Percentiles rank a stretch among this genome's conserved stretches.
phyloP scores from a whole-genome alignment of 1,140 invertebrate species.

The Calliopsis andreniformis region DNA sequence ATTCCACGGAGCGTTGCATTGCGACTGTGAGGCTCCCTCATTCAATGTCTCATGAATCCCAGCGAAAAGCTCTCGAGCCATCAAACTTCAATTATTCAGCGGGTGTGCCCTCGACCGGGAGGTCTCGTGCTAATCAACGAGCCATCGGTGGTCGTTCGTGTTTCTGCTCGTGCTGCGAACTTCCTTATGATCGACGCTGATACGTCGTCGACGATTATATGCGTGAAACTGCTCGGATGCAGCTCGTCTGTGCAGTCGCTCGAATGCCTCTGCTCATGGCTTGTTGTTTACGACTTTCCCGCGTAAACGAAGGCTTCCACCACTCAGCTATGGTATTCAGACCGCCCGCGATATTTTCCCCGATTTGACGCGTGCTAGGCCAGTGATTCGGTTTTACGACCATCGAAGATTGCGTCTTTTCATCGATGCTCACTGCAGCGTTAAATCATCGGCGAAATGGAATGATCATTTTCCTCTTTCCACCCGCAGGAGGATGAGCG shows the following conservation, averaged over 20 bases:
- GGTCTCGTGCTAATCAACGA: slow-evolving; percentile 41
- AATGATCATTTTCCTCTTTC: neutral
- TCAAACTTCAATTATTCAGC: slow-evolving; percentile 5
- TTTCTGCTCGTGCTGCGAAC: slow-evolving; percentile 37
- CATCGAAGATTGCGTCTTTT: slow-evolving; percentile 8
- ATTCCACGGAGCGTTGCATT: slow-evolving; percentile 1
- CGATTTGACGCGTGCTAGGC: neutral
- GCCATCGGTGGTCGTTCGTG: slow-evolving; percentile 3
- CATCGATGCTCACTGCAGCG: neutral
- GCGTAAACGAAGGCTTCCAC: slow-evolving; percentile 43
- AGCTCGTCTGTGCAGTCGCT: slow-evolving; percentile 3
- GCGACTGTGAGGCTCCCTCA: neutral
- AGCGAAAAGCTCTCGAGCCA: slow-evolving; percentile 23
- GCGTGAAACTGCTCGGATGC: slow-evolving; percentile 25
- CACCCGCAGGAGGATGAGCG: neutral
- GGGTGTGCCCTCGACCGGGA: slow-evolving; percentile 12
- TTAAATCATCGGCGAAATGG: slow-evolving; percentile 29
- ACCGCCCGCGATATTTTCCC: slow-evolving; percentile 17
- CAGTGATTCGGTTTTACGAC: slow-evolving; percentile 20
- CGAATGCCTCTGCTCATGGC: slow-evolving; percentile 7
- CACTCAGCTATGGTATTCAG: slow-evolving; percentile 2
- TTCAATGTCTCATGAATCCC: slow-evolving; percentile 19
- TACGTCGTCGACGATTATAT: slow-evolving; percentile 39
- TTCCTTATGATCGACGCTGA: slow-evolving; percentile 52
- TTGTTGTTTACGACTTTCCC: slow-evolving; percentile 40